Evolutionary conservation across 2,113 vertebrate species (phyloP), one percentile per base, ranked within the genome.

Genomic region (Hydrochoerus hydrochaeris): DNA sequence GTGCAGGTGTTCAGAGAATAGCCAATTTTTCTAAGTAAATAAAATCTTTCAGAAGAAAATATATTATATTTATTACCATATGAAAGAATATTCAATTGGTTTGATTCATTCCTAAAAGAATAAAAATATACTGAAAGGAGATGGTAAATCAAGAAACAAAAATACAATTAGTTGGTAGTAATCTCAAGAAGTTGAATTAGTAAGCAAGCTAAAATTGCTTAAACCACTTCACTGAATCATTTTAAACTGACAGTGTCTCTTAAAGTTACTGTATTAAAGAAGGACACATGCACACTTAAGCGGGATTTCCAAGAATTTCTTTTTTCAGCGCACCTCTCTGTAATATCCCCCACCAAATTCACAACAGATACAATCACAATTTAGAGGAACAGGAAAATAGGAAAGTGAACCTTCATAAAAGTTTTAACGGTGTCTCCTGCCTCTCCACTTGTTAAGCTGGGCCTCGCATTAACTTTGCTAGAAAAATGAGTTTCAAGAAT

Each of bases 21-120:
- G 44, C 13, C 13, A 95, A 97, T 97, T 98, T 98, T 96, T 97
- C 95, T 97, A 88, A 97, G 97, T 88, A 88, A 97, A 98, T 97
- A 98, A 96, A 73, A 38, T 3, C 88, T 95, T 98, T 95, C 92
- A 19, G 92, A 97, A 88, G 88, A 97, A 98, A 97, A 97, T 92
- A 73, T 86, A 94, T 97, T 97, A 90, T 95, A 65, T 97, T 96
- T 93, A 95, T 97, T 97, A 92, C 63, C 97, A 97, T 84, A 95
- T 95, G 52, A 97, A 96, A 97, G 96, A 96, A 82, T 85, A 95
- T 95, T 82, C 85, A 95, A 86, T 95, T 96, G 14, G 7, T 93
- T 97, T 97, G 30, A 35, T 49, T 97, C 84, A 85, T 94, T 90
- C 96, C 52, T 92, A 52, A 96, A 96, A 78, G 78, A 91, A 93